Evolutionary conservation across 2,797 vertebrate species (phyloP), one percentile per base, ranked within the genome.

Genomic region (Amblyraja radiata): DNA sequence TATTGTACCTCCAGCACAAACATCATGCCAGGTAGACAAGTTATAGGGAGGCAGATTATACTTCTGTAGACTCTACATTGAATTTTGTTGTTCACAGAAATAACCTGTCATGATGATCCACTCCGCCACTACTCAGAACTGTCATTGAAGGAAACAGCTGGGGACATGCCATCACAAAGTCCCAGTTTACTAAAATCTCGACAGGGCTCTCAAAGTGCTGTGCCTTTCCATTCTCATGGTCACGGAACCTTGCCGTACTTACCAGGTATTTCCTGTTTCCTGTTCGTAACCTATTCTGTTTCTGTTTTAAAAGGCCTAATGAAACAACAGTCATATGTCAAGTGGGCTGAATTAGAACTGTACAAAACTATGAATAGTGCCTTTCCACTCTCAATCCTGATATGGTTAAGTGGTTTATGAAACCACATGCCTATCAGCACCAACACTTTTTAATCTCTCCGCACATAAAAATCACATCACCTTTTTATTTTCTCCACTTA

Each of bases 171-270:
- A 93, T 28, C 95, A 93, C 96, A 95, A 93, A 94, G 94, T 76
- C 86, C 94, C 94, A 21, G 21, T 28, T 73, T 71, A 92, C 92
- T 94, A 93, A 96, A 96, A 94, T 93, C 94, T 13, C 93, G 93
- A 93, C 96, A 95, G 93, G 94, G 93, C 78, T 94, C 94, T 90
- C 95, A 94, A 93, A 96, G 95, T 88, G 93, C 95, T 91, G 93
- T 94, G 94, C 95, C 94, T 74, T 58, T 71, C 68, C 65, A 68
- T 14, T 92, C 90, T 21, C 90, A 91, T 71, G 25, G 39, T 91
- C 68, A 73, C 14, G 90, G 90, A 74, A 74, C 36, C 39, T 39
- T 92, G 68, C 90, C 90, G 0, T 92, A 74, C 25, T 92, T 92
- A 92, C 90, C 90, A 73, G 90, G 90, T 92, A 74, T 36, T 73